Percentiles rank a stretch among this genome's conserved stretches.
Conservation (phyloP, 2,113 vertebrate genomes). For the Onychostoma macrolepis region DNA sequence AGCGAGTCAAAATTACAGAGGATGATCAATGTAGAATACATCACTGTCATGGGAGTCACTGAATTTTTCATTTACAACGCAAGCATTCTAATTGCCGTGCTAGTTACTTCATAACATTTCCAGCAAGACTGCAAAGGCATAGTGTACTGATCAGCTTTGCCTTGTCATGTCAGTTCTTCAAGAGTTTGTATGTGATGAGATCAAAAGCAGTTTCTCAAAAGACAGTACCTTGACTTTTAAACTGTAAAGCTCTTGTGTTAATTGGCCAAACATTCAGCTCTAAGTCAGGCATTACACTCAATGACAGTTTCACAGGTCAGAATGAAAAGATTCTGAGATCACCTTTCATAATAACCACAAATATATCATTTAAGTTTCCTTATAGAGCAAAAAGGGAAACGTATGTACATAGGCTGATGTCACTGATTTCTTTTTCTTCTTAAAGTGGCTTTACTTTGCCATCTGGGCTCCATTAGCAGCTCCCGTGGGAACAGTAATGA, state of each 20-base stretch:
- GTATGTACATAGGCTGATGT: neutral
- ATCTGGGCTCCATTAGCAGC: constrained; percentile 57
- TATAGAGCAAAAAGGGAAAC: neutral
- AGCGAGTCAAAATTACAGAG: constrained; percentile 80
- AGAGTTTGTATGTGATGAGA: neutral
- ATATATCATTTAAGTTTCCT: neutral
- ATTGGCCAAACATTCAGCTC: neutral
- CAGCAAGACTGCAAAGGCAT: constrained; percentile 49
- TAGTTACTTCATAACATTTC: constrained; percentile 53
- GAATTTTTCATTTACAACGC: constrained; percentile 79
- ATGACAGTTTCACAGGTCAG: neutral
- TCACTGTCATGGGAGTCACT: constrained; percentile 80
- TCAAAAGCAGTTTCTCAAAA: neutral
- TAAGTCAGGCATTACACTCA: neutral
- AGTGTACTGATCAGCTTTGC: constrained; percentile 43
- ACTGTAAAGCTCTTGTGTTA: neutral
- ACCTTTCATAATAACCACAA: neutral
- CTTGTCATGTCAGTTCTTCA: constrained; percentile 20
- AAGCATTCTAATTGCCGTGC: constrained; percentile 76
- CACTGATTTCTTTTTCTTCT: constrained; percentile 29
- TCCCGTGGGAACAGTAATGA: constrained; percentile 63
- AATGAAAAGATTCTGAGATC: neutral
- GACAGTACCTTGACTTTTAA: neutral
- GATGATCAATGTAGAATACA: constrained; percentile 82
- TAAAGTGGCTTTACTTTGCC: constrained; percentile 50